These are phyloP conservation scores for Hippopotamyrus pictus DNA, from an alignment of 2,797 vertebrate species.

Conservation along the genomic window DNA sequence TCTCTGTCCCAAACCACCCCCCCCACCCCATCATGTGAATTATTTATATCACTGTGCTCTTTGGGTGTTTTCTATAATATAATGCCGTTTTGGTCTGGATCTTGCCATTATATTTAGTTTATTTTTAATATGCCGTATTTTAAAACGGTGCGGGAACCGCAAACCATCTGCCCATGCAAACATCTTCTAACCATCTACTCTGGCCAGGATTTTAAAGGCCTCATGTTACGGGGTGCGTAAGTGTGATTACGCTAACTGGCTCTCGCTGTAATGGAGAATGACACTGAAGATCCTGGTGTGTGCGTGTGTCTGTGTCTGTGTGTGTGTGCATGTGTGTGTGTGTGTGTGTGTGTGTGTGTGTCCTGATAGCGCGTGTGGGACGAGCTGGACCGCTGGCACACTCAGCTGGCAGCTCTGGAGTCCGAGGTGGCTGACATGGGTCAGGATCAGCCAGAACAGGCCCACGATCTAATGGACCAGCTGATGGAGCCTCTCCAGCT, in stretches of 20 bases:
- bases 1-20: background rate
- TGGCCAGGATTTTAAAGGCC: background rate
- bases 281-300: background rate
- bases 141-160: background rate
- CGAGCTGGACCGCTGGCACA: constrained; percentile 80
- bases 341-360: background rate
- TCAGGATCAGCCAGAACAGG: constrained; percentile 73
- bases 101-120: background rate
- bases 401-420: constrained; percentile 76
- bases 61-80: background rate
- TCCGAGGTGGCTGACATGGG: constrained; percentile 82
- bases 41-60: background rate
- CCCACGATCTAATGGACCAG: constrained; percentile 82
- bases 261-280: background rate
- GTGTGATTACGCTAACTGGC: background rate
- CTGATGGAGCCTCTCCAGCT: constrained; percentile 74
- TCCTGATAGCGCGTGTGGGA: constrained; percentile 77
- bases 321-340: background rate
- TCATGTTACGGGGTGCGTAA: background rate
- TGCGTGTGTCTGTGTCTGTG: background rate
- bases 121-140: background rate
- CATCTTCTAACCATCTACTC: background rate
- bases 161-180: background rate
- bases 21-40: background rate
- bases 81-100: background rate